Evolutionary conservation across 2,888 invertebrate species (phyloP).

Genomic region (Pyrrhosoma nymphula): DNA sequence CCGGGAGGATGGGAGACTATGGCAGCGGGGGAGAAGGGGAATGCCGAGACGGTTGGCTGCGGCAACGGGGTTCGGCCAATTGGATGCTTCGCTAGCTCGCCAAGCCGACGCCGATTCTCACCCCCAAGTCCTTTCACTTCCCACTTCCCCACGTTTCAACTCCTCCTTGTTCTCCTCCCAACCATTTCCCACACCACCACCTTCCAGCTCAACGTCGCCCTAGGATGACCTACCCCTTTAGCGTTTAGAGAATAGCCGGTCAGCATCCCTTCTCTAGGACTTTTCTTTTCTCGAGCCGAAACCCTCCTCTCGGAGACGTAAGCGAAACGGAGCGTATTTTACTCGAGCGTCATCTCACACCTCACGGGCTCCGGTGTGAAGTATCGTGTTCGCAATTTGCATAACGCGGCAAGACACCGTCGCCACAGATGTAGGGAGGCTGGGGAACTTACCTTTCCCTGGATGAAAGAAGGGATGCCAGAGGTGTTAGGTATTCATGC

Average conservation of each 20-base stretch:
- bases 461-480: no score
- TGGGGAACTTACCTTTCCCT: no score
- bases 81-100: conserved; percentile 48
- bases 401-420: background rate
- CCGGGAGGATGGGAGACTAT: background rate
- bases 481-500: no score
- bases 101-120: conserved; percentile 32
- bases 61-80: conserved; percentile 37
- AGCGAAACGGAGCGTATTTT: background rate
- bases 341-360: background rate
- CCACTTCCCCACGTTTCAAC: background rate
- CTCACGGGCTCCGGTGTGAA: background rate
- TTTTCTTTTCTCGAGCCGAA: background rate
- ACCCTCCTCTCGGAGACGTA: background rate
- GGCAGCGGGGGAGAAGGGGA: background rate
- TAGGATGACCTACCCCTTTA: conserved; percentile 4
- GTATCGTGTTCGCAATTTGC: background rate
- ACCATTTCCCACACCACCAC: background rate
- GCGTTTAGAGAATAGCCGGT: background rate
- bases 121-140: background rate
- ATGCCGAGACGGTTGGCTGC: background rate
- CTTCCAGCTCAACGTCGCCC: background rate
- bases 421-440: no score
- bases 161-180: no score
- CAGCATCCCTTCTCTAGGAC: background rate